phyloP scores from a whole-genome alignment of 2,113 vertebrate genomes.

The Paratilapia polleni region DNA sequence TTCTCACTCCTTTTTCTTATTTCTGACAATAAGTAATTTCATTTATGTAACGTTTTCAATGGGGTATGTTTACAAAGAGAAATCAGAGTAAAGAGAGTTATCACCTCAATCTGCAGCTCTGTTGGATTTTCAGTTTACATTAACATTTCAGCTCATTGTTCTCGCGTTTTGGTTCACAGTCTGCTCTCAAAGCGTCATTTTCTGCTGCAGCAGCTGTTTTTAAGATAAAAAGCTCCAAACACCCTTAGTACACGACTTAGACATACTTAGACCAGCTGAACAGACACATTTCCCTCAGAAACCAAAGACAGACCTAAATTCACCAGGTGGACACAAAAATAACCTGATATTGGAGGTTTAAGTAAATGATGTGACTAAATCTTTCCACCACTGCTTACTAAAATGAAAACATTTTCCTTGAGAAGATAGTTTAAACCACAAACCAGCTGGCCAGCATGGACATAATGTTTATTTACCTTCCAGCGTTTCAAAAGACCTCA shows the following conservation, averaged over 20 bases:
- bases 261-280: neutral
- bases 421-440: neutral
- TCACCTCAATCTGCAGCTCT: neutral
- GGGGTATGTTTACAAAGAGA: neutral
- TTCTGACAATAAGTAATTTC: neutral
- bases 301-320: neutral
- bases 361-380: neutral
- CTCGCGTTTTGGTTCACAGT: neutral
- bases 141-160: neutral
- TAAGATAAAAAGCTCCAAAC: neutral
- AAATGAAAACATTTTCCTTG: neutral
- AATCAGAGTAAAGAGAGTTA: neutral
- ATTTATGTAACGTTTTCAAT: neutral
- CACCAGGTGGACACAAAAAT: neutral
- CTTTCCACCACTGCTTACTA: neutral
- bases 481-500: neutral
- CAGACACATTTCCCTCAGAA: neutral
- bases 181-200: fast-evolving
- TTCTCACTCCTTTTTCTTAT: neutral
- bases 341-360: neutral
- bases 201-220: neutral
- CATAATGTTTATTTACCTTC: neutral
- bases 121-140: no score
- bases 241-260: fast-evolving
- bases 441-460: neutral